Evolutionary conservation across 2,888 invertebrate species (phyloP), one percentile per base, ranked within the genome.

Genomic region (Drosophila vallismaia): DNA sequence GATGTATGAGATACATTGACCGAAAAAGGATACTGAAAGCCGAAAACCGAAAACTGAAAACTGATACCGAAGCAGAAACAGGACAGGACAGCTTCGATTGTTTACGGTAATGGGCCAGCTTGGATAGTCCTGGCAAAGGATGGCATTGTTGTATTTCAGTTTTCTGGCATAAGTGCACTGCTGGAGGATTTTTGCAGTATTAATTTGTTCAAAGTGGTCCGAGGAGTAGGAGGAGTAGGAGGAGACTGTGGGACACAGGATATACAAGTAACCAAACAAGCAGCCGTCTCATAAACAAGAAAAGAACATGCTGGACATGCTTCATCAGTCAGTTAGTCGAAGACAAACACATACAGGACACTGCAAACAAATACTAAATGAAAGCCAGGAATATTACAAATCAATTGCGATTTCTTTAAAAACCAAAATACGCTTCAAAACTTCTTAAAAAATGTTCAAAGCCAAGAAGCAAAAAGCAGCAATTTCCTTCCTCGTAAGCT

Each of bases 171-270:
- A 82, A 82, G 64, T 73, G 84, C 80, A 56, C 12, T 14, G 62
- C 71, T 64, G 59, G 70, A 75, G 81, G 75, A 75, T 80, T 86
- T 67, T 84, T 84, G 78, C 78, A 84, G 81, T 82, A 86, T 84
- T 80, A 86, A 82, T 82, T 86, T 80, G 74, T 67, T 69, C 75
- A 80, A 87, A 87, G 74, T 82, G 81, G 36, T 19, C 4, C 36
- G n/a, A n/a, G n/a, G n/a, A 0, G 33, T 10, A 4, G 4, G 4
- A 10, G n/a, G 0, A 0, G 4, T 4, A 1, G n/a, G n/a, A 36
- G 40, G 40, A 36, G 40, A 14, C 40, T 8, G 40, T 8, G 71
- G 6, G 62, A 67, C 48, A 24, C 44, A n/a, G 42, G 42, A n/a
- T 42, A 67, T 51, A 51, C 33, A 49, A 33, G 33, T 12, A 38